Evolutionary conservation across 30 jellyfish, hydroid and myxozoan genomes (phyloP).

Genomic region (Calvadosia cruxmelitensis): DNA sequence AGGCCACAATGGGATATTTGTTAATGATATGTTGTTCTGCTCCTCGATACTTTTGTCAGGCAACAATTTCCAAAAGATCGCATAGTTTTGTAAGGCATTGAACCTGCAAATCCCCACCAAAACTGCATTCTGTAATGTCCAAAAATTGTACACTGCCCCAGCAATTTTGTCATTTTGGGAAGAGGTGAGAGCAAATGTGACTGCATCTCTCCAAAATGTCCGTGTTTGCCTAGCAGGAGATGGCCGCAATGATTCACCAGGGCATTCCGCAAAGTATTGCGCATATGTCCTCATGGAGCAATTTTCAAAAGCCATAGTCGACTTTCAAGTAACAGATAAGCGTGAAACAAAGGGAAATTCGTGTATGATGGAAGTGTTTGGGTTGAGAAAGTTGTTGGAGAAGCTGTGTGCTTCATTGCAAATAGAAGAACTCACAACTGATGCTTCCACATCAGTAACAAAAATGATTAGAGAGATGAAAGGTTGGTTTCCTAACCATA

Average conservation of each 20-base stretch:
- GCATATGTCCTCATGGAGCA: conserved; percentile 27
- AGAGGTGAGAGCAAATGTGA: background rate
- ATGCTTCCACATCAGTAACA: conserved; percentile 27
- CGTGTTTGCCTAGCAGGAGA: conserved; percentile 8
- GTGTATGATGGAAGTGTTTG: conserved; percentile 17
- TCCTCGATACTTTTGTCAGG: conserved; percentile 7
- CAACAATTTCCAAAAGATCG: conserved; percentile 6
- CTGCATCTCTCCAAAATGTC: background rate
- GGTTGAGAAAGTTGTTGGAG: background rate
- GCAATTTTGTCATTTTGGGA: conserved; percentile 5
- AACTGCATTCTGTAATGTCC: background rate
- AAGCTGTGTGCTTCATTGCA: conserved; percentile 3
- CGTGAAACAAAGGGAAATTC: conserved; percentile 29
- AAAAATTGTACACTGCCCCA: conserved; percentile 3
- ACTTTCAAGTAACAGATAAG: conserved; percentile 7
- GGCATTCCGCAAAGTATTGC: conserved; percentile 19
- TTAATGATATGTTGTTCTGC: conserved; percentile 9
- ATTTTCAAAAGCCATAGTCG: conserved; percentile 9
- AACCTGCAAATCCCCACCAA: conserved; percentile 8
- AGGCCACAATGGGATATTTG: background rate
- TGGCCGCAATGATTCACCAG: conserved; percentile 33
- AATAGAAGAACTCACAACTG: conserved; percentile 12
- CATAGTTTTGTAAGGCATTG: conserved; percentile 5
- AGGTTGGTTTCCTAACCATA: no score
- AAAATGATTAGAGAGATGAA: conserved; percentile 9